These are phyloP conservation scores for Macquaria ambigua DNA, from an alignment of 2,113 vertebrate species.

Conservation along the genomic window DNA sequence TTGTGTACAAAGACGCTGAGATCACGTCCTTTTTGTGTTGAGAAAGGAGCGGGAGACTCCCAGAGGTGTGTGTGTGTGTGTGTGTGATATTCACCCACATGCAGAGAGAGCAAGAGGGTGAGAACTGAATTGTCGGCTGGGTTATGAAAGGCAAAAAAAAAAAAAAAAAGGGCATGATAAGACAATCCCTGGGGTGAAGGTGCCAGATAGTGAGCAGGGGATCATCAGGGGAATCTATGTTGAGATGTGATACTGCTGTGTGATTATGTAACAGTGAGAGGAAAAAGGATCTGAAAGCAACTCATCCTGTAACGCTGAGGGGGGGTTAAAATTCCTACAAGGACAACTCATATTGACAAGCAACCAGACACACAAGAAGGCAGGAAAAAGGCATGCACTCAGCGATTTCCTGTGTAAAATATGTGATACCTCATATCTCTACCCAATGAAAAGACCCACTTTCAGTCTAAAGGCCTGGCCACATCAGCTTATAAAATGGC, in stretches of 20 bases:
- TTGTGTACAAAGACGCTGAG: constrained; percentile 52
- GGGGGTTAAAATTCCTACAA: constrained; percentile 37
- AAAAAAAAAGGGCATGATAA: constrained; percentile 46
- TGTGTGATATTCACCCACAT: neutral
- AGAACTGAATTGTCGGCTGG: constrained; percentile 14
- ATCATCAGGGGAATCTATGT: constrained; percentile 18
- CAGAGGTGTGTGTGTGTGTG: constrained; percentile 4
- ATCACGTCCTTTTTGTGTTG: constrained; percentile 58
- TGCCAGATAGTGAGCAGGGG: constrained; percentile 37
- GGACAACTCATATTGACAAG: constrained; percentile 33
- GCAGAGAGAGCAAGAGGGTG: neutral
- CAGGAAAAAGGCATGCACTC: constrained; percentile 13
- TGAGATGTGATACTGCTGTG: constrained; percentile 31
- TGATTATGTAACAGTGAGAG: constrained; percentile 44
- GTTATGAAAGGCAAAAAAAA: constrained; percentile 35
- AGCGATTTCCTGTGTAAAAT: constrained; percentile 48
- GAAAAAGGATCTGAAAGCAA: constrained; percentile 34
- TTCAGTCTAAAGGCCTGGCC: too few relatives aligned
- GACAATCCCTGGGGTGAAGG: constrained; percentile 24
- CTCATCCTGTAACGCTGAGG: constrained; percentile 25
- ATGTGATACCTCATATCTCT: neutral
- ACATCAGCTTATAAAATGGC: neutral
- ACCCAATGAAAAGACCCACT: neutral
- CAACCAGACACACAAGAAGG: constrained; percentile 25
- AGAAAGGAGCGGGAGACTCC: constrained; percentile 24